Percentiles rank a stretch among this genome's conserved stretches.
Evolutionary conservation across 2,888 invertebrate genomes (phyloP).

Genomic region (Cataglyphis altisquamis): DNA sequence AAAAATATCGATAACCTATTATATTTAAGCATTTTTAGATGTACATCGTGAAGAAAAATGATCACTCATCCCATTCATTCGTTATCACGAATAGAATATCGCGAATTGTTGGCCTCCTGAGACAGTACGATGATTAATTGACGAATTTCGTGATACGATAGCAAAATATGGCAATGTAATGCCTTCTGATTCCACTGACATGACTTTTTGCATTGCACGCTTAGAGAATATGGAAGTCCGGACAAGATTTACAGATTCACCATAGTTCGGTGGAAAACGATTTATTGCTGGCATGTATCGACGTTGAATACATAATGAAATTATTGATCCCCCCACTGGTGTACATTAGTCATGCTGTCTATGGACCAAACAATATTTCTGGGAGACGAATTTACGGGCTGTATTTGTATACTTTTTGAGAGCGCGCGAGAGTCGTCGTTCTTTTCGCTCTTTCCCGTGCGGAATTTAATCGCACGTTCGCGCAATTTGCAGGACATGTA

Average conservation of each 20-base stretch:
- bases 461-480: constrained; percentile 24
- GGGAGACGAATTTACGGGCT: constrained; percentile 38
- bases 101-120: constrained; percentile 56
- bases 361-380: constrained; percentile 54
- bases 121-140: constrained; percentile 68
- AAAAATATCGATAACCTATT: constrained; percentile 50
- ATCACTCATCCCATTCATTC: constrained; percentile 65
- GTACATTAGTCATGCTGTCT: constrained; percentile 55
- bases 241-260: constrained; percentile 55
- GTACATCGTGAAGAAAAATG: constrained; percentile 65
- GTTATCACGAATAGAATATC: constrained; percentile 69
- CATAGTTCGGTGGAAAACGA: constrained; percentile 39
- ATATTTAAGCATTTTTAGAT: constrained; percentile 40
- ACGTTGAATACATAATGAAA: constrained; percentile 57
- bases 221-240: constrained; percentile 44
- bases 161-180: constrained; percentile 50
- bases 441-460: background rate
- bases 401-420: constrained; percentile 15
- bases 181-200: constrained; percentile 40
- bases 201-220: constrained; percentile 41
- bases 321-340: constrained; percentile 46
- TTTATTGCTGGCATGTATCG: constrained; percentile 49
- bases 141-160: constrained; percentile 41
- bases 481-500: constrained; percentile 5
- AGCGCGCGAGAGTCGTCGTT: background rate